phyloP scores from a whole-genome alignment of 1,140 invertebrate genomes.

The Diachasma alloeum region DNA sequence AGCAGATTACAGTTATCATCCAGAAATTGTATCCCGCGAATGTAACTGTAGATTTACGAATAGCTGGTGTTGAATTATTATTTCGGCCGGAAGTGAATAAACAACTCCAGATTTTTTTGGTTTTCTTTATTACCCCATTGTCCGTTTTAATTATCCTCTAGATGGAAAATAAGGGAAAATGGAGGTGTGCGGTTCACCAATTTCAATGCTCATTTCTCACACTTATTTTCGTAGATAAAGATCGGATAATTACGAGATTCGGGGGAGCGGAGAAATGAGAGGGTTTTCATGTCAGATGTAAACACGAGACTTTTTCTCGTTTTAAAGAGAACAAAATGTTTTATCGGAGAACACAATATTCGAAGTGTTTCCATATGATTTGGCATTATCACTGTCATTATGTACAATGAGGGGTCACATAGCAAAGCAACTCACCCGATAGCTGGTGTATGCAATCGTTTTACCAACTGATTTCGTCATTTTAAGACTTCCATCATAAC shows the following conservation, averaged over 20 bases:
- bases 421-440: not conserved
- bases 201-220: not conserved
- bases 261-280: not conserved
- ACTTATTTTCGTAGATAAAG: no score
- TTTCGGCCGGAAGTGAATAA: conserved; percentile 17
- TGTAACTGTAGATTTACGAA: conserved; percentile 43
- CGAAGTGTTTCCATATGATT: not conserved
- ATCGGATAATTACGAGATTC: no score
- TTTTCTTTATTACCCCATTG: conserved; percentile 6
- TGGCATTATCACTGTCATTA: not conserved
- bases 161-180: not conserved
- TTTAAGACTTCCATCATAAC: not conserved
- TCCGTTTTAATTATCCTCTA: not conserved
- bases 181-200: not conserved
- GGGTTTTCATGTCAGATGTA: not conserved
- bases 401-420: not conserved
- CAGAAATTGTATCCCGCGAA: conserved; percentile 24
- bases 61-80: conserved; percentile 13
- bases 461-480: not conserved
- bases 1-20: conserved; percentile 41
- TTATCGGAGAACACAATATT: not conserved
- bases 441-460: not conserved
- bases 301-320: not conserved
- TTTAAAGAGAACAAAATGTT: not conserved
- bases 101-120: not conserved